Conservation (phyloP, 2,113 vertebrate species). For the Felis catus region F.catus_Fca126_mat1.0 CM031422.1:49596501-49597000, state of each 20-base stretch:
- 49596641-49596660: neutral
- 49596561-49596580: neutral
- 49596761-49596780: neutral
- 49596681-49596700: neutral
- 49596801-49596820: neutral
- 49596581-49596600: neutral
- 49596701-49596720: neutral
- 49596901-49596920: too few relatives aligned
- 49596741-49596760: neutral
- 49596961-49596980: too few relatives aligned
- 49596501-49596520: neutral
- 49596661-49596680: neutral
- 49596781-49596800: neutral
- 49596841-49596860: neutral
- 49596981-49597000: too few relatives aligned
- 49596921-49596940: too few relatives aligned
- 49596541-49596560: neutral
- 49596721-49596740: neutral
- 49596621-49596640: neutral
- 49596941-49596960: too few relatives aligned
- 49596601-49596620: neutral
- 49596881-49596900: neutral
- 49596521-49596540: neutral
- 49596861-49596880: neutral
- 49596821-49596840: neutral